Evolutionary conservation across 2,113 vertebrate genomes (phyloP).

Genomic region (Bubo scandiacus): DNA sequence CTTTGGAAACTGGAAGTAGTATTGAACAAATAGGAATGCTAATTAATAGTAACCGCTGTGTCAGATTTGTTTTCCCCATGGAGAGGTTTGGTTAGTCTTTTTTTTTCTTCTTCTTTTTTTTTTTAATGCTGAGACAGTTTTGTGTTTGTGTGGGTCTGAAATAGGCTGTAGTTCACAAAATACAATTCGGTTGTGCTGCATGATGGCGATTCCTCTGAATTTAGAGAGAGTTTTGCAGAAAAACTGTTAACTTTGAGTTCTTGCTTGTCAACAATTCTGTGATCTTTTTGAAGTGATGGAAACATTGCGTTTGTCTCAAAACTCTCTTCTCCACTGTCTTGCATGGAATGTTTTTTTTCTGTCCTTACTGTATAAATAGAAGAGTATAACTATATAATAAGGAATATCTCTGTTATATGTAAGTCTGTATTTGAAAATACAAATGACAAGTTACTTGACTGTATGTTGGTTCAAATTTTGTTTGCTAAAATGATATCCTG

Average conservation of each 20-base stretch:
- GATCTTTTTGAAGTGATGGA: not conserved
- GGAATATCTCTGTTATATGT: not conserved
- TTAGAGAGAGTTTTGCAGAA: not conserved
- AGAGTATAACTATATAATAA: not conserved
- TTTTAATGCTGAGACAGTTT: not conserved
- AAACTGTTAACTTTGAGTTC: not conserved
- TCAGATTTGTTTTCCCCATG: conserved; percentile 16
- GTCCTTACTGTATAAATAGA: not conserved
- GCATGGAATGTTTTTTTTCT: not conserved
- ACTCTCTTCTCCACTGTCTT: not conserved
- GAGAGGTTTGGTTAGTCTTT: not conserved
- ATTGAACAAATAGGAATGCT: conserved; percentile 37
- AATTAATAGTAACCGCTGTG: conserved; percentile 13
- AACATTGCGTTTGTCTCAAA: not conserved
- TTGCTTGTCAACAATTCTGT: not conserved
- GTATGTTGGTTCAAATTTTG: not conserved
- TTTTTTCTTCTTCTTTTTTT: not conserved
- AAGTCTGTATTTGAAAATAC: not conserved
- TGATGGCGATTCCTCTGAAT: not conserved
- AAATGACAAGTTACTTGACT: not conserved
- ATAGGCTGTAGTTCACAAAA: not conserved
- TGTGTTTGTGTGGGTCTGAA: not conserved
- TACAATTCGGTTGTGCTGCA: fast-evolving
- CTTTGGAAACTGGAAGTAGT: conserved; percentile 31
- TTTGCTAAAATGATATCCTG: not conserved